These are phyloP conservation scores for Magallana angulata DNA, from an alignment of 1,140 invertebrate species.

Conservation along the genomic window DNA sequence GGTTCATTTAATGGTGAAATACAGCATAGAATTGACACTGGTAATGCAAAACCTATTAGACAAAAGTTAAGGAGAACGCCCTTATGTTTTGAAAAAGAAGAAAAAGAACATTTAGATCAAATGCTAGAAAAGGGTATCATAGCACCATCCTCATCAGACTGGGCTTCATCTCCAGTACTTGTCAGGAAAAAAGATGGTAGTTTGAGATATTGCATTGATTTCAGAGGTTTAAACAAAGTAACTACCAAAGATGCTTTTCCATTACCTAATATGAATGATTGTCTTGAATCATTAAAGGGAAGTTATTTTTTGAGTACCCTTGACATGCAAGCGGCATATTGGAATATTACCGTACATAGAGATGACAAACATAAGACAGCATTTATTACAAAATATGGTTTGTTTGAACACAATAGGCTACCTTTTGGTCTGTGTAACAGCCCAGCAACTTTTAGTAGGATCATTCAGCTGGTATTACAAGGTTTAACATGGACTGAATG, in stretches of 20 bases:
- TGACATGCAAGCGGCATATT: slow-evolving; percentile 35
- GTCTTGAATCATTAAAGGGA: slow-evolving; percentile 31
- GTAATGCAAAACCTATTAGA: slow-evolving; percentile 34
- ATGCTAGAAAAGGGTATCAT: slow-evolving; percentile 38
- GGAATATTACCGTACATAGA: slow-evolving; percentile 29
- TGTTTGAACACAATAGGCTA: slow-evolving; percentile 34
- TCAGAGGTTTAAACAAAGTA: neutral
- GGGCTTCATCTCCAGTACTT: slow-evolving; percentile 46
- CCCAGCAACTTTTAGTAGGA: slow-evolving; percentile 52
- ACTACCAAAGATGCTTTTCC: slow-evolving; percentile 45
- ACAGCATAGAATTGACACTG: slow-evolving; percentile 41
- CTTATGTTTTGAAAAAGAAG: slow-evolving; percentile 23
- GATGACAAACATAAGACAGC: slow-evolving; percentile 55
- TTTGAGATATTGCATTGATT: slow-evolving; percentile 31
- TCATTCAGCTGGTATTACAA: slow-evolving; percentile 59
- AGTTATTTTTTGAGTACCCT: neutral
- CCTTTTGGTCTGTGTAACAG: slow-evolving; percentile 63
- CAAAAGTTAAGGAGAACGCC: slow-evolving; percentile 43
- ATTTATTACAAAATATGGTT: slow-evolving; percentile 44
- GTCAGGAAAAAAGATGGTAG: slow-evolving; percentile 41
- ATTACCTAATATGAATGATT: slow-evolving; percentile 40
- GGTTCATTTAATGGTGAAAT: slow-evolving; percentile 40
- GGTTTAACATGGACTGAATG: slow-evolving; percentile 12
- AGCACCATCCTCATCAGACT: slow-evolving; percentile 36
- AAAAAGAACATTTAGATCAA: slow-evolving; percentile 27